Conservation (phyloP, 2,113 vertebrate genomes). For the Caloenas nicobarica region DNA sequence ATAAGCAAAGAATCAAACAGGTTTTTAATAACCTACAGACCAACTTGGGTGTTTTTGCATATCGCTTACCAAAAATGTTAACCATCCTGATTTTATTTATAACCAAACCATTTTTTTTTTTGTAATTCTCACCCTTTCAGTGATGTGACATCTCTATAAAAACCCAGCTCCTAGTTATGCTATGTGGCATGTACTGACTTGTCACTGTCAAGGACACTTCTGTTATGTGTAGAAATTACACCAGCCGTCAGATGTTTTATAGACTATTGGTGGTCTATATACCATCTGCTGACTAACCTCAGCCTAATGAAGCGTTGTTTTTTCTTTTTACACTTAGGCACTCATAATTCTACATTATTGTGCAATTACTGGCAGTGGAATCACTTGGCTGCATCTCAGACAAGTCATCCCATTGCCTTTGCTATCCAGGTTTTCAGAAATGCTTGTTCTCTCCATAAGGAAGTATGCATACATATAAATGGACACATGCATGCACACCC, state of each 20-base stretch:
- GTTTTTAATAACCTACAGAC: constrained; percentile 1
- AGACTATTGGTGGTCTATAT: neutral
- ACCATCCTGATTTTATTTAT: constrained; percentile 47
- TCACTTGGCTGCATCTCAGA: neutral
- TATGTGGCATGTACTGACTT: constrained; percentile 12
- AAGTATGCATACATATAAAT: neutral
- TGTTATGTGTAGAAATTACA: constrained; percentile 22
- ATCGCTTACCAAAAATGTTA: neutral
- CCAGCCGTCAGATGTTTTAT: constrained; percentile 7
- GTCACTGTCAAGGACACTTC: constrained; percentile 43
- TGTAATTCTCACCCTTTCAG: neutral
- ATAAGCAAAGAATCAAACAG: neutral
- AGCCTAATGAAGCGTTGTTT: neutral
- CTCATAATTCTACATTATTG: neutral
- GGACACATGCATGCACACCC: accelerated
- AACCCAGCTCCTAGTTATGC: constrained; percentile 24
- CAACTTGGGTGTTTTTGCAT: neutral
- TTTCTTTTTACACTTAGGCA: neutral
- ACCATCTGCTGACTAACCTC: constrained; percentile 39
- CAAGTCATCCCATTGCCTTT: neutral
- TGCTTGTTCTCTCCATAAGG: accelerated
- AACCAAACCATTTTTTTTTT: neutral
- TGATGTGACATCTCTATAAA: constrained; percentile 39
- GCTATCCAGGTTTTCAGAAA: neutral
- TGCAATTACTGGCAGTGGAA: neutral